Conservation (phyloP, 1,140 invertebrate species). For the Pseudomyrmex concolor region DNA sequence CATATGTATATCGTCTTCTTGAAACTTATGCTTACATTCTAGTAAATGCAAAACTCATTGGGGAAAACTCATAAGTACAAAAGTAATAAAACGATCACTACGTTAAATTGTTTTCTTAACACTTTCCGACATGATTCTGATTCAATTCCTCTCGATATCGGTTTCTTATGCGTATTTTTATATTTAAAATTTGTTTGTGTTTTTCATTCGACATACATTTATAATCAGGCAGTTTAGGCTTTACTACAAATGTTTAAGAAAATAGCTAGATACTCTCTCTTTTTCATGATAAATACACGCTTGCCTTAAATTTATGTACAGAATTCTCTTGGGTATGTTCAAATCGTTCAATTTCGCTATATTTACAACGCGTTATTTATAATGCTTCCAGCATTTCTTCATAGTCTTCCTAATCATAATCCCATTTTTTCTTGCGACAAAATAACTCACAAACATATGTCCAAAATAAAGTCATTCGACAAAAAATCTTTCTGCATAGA, state of each 20-base stretch:
- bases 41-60: conserved; percentile 50
- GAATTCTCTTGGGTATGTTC: background rate
- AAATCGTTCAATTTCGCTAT: conserved; percentile 41
- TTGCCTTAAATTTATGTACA: conserved; percentile 17
- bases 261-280: conserved; percentile 54
- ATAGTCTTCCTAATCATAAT: background rate
- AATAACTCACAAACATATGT: background rate
- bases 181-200: conserved; percentile 27
- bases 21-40: conserved; percentile 26
- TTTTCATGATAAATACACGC: background rate
- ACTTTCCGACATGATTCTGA: background rate
- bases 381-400: conserved; percentile 38
- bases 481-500: background rate
- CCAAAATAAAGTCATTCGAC: conserved; percentile 11
- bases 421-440: background rate
- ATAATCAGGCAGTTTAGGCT: conserved; percentile 59
- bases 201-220: conserved; percentile 34
- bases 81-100: conserved; percentile 28
- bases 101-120: background rate
- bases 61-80: conserved; percentile 52
- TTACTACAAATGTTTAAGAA: conserved; percentile 61
- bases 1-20: background rate
- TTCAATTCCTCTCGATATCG: conserved; percentile 31
- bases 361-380: conserved; percentile 54
- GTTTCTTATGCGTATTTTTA: background rate